Percentiles rank a stretch among this genome's conserved stretches.
Conservation (phyloP, 2,797 vertebrate genomes). For the Anableps anableps region DNA sequence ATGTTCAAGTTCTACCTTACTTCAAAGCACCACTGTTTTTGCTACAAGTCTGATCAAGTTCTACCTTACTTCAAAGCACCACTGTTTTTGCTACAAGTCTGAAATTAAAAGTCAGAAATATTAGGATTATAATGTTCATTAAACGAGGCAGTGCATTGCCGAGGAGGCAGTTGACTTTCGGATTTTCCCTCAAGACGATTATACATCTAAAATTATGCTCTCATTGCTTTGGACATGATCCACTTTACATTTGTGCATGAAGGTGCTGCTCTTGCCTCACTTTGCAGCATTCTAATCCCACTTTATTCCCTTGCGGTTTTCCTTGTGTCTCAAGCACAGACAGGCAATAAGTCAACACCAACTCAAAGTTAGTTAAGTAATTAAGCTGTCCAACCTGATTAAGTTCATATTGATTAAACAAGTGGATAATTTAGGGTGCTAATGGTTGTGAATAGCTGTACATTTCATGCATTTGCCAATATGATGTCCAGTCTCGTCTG, state of each 20-base stretch:
- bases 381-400: slow-evolving; percentile 28
- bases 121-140: slow-evolving; percentile 26
- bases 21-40: neutral
- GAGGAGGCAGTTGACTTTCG: slow-evolving; percentile 27
- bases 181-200: slow-evolving; percentile 29
- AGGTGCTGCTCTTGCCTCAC: neutral
- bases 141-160: slow-evolving; percentile 24
- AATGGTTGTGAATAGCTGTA: slow-evolving; percentile 22
- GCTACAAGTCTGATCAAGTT: too few species aligned
- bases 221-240: slow-evolving; percentile 47
- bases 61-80: neutral
- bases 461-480: slow-evolving; percentile 28
- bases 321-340: slow-evolving; percentile 14
- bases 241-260: slow-evolving; percentile 33
- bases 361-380: slow-evolving; percentile 28
- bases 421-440: slow-evolving; percentile 32
- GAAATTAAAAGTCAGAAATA: slow-evolving; percentile 5
- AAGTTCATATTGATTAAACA: slow-evolving; percentile 29
- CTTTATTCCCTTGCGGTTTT: slow-evolving; percentile 32
- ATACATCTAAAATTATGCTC: slow-evolving; percentile 30
- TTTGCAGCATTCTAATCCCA: slow-evolving; percentile 56
- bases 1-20: neutral
- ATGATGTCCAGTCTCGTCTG: slow-evolving; percentile 6
- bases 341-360: slow-evolving; percentile 27
- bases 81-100: neutral